Conservation (phyloP, 2,797 vertebrate species). For the Bradypus variegatus region DNA sequence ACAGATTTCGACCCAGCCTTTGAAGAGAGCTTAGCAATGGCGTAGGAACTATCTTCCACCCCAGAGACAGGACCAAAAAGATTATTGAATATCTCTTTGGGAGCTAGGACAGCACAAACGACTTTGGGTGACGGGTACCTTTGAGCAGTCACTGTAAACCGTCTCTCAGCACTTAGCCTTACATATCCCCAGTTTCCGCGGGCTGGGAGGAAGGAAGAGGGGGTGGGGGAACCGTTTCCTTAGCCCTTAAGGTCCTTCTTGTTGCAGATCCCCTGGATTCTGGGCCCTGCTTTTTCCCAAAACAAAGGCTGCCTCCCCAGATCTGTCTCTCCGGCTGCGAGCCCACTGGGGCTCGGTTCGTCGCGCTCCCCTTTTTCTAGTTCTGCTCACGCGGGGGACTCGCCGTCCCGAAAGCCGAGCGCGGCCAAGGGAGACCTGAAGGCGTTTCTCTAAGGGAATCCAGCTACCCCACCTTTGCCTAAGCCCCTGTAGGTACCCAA, state of each 20-base stretch:
- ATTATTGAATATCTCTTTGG: not conserved
- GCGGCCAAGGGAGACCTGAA: not conserved
- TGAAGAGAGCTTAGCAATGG: not conserved
- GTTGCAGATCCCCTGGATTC: not conserved
- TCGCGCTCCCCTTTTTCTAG: not conserved
- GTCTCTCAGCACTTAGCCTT: not conserved
- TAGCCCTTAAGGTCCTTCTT: not conserved
- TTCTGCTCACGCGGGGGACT: not conserved
- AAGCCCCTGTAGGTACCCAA: not conserved
- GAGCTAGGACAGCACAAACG: not conserved
- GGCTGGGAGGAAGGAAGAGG: not conserved
- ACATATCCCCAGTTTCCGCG: accelerated
- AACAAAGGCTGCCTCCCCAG: not conserved
- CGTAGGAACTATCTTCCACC: not conserved
- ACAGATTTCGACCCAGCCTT: not conserved
- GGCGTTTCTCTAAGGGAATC: not conserved
- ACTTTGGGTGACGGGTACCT: not conserved
- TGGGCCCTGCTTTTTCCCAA: not conserved
- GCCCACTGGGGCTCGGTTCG: not conserved
- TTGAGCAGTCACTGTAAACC: not conserved
- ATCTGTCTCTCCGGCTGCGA: not conserved
- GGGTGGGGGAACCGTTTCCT: not conserved
- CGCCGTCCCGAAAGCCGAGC: not conserved
- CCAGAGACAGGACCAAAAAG: not conserved
- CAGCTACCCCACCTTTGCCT: not conserved